Percentiles rank a stretch among this genome's conserved stretches.
Evolutionary conservation across 2,888 invertebrate species (phyloP).

Genomic region (Notodonta dromedarius): DNA sequence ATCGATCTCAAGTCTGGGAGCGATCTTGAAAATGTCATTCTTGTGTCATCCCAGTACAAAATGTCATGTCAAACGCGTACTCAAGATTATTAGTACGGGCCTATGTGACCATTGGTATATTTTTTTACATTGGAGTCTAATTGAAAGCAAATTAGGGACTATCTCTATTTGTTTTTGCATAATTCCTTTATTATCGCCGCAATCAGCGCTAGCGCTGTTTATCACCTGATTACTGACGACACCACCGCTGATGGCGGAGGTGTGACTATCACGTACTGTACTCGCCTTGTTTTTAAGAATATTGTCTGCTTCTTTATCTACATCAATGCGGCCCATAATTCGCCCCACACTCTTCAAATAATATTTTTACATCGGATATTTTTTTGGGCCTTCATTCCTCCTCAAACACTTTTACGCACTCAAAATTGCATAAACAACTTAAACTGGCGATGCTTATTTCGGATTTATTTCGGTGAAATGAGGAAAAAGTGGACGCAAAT

Average conservation of each 20-base stretch:
- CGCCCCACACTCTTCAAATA: no score
- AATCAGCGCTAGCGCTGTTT: not conserved
- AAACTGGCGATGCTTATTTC: not conserved
- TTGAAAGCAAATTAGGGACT: not conserved
- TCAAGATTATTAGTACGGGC: no score
- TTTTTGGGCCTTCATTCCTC: no score
- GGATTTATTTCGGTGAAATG: conserved; percentile 10
- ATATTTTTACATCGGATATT: no score
- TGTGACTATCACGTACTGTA: conserved; percentile 1
- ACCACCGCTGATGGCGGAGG: not conserved
- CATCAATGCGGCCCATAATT: no score
- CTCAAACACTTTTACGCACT: no score
- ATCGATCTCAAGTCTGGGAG: no score
- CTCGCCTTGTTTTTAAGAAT: not conserved
- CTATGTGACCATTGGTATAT: not conserved
- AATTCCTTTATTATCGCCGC: not conserved
- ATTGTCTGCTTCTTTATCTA: not conserved
- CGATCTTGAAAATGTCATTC: no score
- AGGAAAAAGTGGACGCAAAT: conserved; percentile 9
- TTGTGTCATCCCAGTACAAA: no score
- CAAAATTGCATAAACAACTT: no score
- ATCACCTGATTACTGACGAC: not conserved
- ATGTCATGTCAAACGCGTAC: no score
- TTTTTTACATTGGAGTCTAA: not conserved
- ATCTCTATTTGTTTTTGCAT: not conserved